Base-by-base conservation (phyloP, 2,113 vertebrate genomes). In the Electrona antarctica region DNA sequence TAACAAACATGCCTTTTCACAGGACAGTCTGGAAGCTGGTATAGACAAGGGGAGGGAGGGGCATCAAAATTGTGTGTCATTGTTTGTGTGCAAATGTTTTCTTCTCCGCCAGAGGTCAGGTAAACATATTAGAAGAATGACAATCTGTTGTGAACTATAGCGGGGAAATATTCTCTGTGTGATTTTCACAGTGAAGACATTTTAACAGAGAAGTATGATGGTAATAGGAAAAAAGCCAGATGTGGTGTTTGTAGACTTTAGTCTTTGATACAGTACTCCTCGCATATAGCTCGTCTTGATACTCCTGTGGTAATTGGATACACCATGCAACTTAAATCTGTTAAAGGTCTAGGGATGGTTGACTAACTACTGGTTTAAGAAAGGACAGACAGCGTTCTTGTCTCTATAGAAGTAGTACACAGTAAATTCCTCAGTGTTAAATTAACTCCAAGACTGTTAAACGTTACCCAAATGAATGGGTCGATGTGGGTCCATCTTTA, bases 331-430 rank as follows among this genome's bases (percentile, higher is more conserved):
- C 67, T 79, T 75, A 81, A 76, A 77, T 80, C 78, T 71, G 81
- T 83, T 6, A 0, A 14, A 48, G 9, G 65, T 48, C 76, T 74
- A 76, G 46, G 57, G 73, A 80, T 64, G 73, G 60, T 82, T 85
- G 57, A 65, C 45, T 77, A 60, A 65, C 45, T 77, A 65, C 45
- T 77, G 76, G 59, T 73, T 76, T 59, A 70, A 78, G 80, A 69
- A 78, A 86, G 58, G 81, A 79, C 41, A 73, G 74, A 11, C 63
- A 54, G 3, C 14, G 82, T 78, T 85, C 72, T 59, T 77, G 88
- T 85, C 78, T 70, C 6, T 14, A 15, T 15, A 51, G 21, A 76
- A 50, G 84, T 67, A 81, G 67, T 41, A 6, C 33, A 41, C 33
- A 41, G 33, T 41, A 41, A 41, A 41, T 41, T 41, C 33, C 33